Evolutionary conservation across 2,113 vertebrate genomes (phyloP).

Genomic region (Phalacrocorax pelagicus): DNA sequence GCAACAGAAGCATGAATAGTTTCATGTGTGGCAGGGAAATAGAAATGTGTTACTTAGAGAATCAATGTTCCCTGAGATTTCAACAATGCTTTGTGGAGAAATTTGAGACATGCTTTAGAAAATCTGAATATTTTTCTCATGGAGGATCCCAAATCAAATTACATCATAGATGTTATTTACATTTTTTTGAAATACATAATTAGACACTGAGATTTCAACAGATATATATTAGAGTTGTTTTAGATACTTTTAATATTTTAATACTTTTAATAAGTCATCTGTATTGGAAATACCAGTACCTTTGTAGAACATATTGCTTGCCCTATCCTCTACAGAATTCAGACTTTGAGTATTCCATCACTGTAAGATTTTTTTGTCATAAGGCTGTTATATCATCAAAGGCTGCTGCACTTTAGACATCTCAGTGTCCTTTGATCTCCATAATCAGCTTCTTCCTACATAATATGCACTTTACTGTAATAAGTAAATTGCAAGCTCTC

Average conservation of each 20-base stretch:
- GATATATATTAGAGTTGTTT: neutral
- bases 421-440: neutral
- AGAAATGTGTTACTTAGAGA: neutral
- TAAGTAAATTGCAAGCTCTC: constrained; percentile 21
- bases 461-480: neutral
- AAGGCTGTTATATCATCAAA: neutral
- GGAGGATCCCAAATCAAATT: neutral
- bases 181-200: accelerated
- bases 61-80: neutral
- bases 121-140: neutral
- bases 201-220: neutral
- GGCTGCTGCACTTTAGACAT: neutral
- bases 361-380: neutral
- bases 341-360: neutral
- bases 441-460: neutral
- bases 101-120: neutral
- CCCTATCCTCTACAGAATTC: neutral
- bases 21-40: neutral
- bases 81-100: neutral
- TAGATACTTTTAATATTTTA: neutral
- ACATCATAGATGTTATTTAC: neutral
- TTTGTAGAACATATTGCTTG: neutral
- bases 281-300: neutral
- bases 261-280: neutral
- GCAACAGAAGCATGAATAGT: neutral